These are phyloP conservation scores for Globia sparganii DNA, from an alignment of 2,888 invertebrate genomes.

Conservation along the genomic window DNA sequence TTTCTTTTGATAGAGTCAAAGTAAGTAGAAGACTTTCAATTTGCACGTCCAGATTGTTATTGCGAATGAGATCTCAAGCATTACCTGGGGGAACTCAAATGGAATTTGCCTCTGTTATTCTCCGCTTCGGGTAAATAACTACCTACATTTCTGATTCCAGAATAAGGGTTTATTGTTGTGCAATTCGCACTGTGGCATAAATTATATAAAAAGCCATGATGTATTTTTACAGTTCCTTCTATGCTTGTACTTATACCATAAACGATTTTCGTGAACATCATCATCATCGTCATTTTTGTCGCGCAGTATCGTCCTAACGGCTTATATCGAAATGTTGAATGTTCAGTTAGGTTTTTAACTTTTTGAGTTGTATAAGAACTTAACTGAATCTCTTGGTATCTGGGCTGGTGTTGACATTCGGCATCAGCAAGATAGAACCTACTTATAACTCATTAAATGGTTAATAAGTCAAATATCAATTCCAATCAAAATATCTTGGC, in stretches of 20 bases:
- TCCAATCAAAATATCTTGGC: not conserved
- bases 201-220: not conserved
- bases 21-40: not conserved
- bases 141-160: not conserved
- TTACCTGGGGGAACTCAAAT: not conserved
- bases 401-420: not conserved
- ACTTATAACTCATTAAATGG: not conserved
- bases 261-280: not conserved
- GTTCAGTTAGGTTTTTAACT: not conserved
- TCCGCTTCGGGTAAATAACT: not conserved
- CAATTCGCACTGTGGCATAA: not conserved
- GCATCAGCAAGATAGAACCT: not conserved
- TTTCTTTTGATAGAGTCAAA: not conserved
- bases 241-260: not conserved
- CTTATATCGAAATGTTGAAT: not conserved
- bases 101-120: not conserved
- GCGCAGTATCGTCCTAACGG: no score
- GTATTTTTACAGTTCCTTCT: not conserved
- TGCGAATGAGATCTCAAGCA: not conserved
- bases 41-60: not conserved
- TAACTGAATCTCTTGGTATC: not conserved
- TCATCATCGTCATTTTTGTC: no score
- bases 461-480: not conserved
- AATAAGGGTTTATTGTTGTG: not conserved
- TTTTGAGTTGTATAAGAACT: not conserved